phyloP scores from a whole-genome alignment of 2,888 invertebrate genomes.

The Himalopsyche anomala region DNA sequence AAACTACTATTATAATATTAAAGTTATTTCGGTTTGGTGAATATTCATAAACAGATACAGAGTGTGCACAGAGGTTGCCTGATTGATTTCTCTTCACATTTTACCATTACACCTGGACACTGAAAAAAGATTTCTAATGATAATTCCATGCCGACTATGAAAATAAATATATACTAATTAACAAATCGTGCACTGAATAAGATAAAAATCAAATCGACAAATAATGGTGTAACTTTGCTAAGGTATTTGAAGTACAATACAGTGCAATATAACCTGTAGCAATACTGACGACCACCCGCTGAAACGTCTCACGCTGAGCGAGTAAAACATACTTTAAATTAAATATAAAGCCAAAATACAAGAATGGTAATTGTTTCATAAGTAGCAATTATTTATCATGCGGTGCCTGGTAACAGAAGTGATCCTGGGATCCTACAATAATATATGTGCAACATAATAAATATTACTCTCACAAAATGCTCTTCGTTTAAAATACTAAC shows the following conservation, averaged over 20 bases:
- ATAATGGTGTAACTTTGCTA: neutral
- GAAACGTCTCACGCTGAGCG: neutral
- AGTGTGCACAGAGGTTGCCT: neutral
- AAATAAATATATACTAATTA: slow-evolving; percentile 7
- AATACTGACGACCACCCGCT: neutral
- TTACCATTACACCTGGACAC: neutral
- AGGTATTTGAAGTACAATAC: no score
- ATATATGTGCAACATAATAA: slow-evolving; percentile 21
- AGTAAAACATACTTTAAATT: slow-evolving; percentile 20
- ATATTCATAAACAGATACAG: no score
- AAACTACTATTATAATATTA: no score
- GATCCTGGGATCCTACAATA: neutral
- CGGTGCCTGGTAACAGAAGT: neutral
- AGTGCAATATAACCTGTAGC: neutral
- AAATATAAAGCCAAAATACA: slow-evolving; percentile 25
- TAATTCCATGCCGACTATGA: neutral
- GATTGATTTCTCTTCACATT: neutral
- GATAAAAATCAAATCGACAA: neutral
- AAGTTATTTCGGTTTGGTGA: no score
- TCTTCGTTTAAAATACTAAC: neutral
- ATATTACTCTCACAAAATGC: slow-evolving; percentile 16
- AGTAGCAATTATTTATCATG: slow-evolving; percentile 4
- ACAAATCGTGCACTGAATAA: slow-evolving; percentile 2
- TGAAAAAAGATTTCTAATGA: neutral
- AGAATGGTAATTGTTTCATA: slow-evolving; percentile 22